Base-by-base conservation (phyloP, 2,888 invertebrate genomes). In the Pristionchus entomophagus region DNA sequence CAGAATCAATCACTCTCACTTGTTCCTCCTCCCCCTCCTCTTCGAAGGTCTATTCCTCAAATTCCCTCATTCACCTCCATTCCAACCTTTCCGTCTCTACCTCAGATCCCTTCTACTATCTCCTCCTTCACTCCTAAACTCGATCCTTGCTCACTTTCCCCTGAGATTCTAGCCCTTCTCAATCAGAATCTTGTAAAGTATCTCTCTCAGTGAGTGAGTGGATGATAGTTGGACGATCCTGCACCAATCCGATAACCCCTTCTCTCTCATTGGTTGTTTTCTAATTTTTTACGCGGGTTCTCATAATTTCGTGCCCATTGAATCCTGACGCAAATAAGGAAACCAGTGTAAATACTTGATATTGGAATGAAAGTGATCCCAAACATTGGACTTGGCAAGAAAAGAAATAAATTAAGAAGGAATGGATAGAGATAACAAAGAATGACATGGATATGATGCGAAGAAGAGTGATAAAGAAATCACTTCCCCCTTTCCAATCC, bases 401-500 rank as follows among this genome's bases (percentile, higher is more conserved):
- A 59, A 26, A 26, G 59, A 26, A 59, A 59, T 22, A 59, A 12
- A n/a, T n/a, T n/a, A n/a, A n/a, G n/a, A n/a, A n/a, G n/a, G n/a
- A 59, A 59, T 59, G 59, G 56, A n/a, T 22, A 56, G 56, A 29
- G 59, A 51, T 51, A 59, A 59, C n/a, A 59, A 59, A n/a, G 59
- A 59, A 59, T 59, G 59, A 59, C 59, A 59, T 59, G 59, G 59
- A 59, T 22, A 45, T 45, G 45, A 45, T n/a, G 45, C n/a, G 10
- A 59, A 26, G 59, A 59, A 26, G 22, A 4, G 26, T 59, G 59
- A n/a, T 59, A n/a, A 59, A 26, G 59, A 26, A 59, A 59, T 59
- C 59, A 59, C 59, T 59, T 59, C 26, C 59, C 2, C 3, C n/a
- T n/a, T 59, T 59, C 26, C 59, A 59, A 8, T 59, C 59, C 59